Evolutionary conservation across 2,888 invertebrate species (phyloP).

Genomic region (Phyto melanocephala): DNA sequence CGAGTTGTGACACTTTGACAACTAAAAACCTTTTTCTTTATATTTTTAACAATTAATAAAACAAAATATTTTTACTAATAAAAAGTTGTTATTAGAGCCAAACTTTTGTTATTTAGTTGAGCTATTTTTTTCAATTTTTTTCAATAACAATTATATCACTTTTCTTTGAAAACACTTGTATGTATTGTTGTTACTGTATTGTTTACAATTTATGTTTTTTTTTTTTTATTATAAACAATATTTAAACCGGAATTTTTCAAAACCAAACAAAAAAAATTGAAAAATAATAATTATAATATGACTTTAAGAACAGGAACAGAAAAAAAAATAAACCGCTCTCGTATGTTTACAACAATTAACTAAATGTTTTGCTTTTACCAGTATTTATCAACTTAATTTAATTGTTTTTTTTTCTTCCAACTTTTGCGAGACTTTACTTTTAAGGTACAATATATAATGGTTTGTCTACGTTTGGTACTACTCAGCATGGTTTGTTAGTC

Average conservation of each 20-base stretch:
- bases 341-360: constrained; percentile 74
- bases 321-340: constrained; percentile 70
- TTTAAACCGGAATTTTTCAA: constrained; percentile 13
- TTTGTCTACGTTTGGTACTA: neutral
- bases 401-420: constrained; percentile 51
- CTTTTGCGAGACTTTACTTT: constrained; percentile 39
- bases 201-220: constrained; percentile 32
- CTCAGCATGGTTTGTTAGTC: neutral
- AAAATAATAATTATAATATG: too few relatives aligned
- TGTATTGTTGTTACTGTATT: neutral
- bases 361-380: constrained; percentile 68
- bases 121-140: too few relatives aligned
- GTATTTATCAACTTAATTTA: constrained; percentile 59
- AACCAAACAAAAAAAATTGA: neutral
- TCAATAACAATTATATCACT: neutral
- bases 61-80: neutral
- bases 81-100: too few relatives aligned
- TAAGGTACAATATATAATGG: neutral
- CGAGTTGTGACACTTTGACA: neutral
- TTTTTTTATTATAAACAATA: neutral
- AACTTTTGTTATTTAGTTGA: neutral
- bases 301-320: too few relatives aligned
- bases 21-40: neutral
- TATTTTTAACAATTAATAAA: neutral
- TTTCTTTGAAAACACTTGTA: neutral